Evolutionary conservation across 2,888 invertebrate genomes (phyloP), one percentile per base, ranked within the genome.

Genomic region (Drosophila nr. medialis): DNA sequence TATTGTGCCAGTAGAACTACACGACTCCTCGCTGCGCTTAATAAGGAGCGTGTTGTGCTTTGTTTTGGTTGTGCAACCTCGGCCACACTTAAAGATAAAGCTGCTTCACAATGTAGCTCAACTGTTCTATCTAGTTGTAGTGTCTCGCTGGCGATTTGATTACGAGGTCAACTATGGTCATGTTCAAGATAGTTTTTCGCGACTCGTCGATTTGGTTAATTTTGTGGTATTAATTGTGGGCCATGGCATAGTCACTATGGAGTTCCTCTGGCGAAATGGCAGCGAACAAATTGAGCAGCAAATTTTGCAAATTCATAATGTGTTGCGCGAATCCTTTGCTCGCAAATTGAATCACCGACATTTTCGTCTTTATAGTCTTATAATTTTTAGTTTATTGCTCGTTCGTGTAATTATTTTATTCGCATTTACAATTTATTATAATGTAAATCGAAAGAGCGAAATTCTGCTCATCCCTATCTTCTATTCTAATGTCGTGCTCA

Each of bases 401-500:
- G 6, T 68, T 10, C 72, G 81, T 2, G 18, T 62, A 0, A 6
- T 50, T 3, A 27, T 49, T 10, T 32, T 64, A 0, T 10, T 68
- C 2, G 45, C 11, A 10, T 40, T 53, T 10, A 71, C 72, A 6
- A 18, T 69, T 11, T 75, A 68, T 15, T 75, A 55, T 34, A 51
- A 30, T 29, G 2, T 51, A 7, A 5, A 0, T 0, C 13, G 30
- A 1, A 13, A 18, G 2, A 54, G 13, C 7, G 42, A 53, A 21
- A 10, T 58, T 13, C 32, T 81, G 48, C 50, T 72, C 4, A 34
- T 65, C 18, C 4, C 10, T 10, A 53, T 68, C 27, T 54, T 73
- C 13, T 88, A 86, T 45, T 73, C 83, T 2, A 81, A 89, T 38
- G 1, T 77, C 21, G 74, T 80, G n/a, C 29, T 87, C 8, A 76